Percentiles rank a stretch among this genome's conserved stretches.
Evolutionary conservation across 1,140 invertebrate species (phyloP).

Genomic region (Pogonomyrmex californicus): DNA sequence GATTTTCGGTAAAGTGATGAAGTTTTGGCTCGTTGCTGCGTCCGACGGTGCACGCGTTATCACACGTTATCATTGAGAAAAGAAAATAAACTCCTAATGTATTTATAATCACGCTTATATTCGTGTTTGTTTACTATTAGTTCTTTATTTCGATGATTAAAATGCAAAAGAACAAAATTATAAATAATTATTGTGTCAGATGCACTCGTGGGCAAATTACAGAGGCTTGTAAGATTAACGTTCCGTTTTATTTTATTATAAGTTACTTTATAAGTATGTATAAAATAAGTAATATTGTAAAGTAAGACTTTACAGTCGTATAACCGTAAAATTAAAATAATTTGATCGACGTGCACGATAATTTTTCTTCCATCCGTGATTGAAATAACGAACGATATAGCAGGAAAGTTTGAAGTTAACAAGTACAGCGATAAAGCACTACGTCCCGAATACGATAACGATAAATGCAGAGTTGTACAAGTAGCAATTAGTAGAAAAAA

Average conservation of each 20-base stretch:
- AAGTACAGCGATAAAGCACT: slow-evolving; percentile 14
- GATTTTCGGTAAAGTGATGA: slow-evolving; percentile 12
- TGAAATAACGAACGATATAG: slow-evolving; percentile 8
- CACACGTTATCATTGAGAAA: neutral
- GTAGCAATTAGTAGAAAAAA: slow-evolving; percentile 19
- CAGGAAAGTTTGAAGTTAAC: slow-evolving; percentile 21
- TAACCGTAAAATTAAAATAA: slow-evolving; percentile 5
- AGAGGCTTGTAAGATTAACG: neutral
- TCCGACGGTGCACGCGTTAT: neutral
- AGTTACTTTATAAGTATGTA: neutral
- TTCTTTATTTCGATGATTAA: neutral
- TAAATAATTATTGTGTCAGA: slow-evolving; percentile 7
- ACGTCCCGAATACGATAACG: slow-evolving; percentile 1
- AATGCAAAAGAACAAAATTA: slow-evolving; percentile 12
- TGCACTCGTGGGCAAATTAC: neutral
- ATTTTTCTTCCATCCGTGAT: neutral
- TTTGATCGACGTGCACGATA: slow-evolving; percentile 30
- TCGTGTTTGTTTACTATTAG: neutral
- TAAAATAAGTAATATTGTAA: slow-evolving; percentile 3
- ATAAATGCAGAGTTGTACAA: slow-evolving; percentile 18
- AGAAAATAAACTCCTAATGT: neutral
- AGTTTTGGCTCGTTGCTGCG: neutral
- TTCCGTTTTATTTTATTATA: neutral
- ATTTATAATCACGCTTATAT: neutral
- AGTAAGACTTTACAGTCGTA: slow-evolving; percentile 10